Evolutionary conservation across 1,140 invertebrate species (phyloP).

Genomic region (Drosophila subobscura): DNA sequence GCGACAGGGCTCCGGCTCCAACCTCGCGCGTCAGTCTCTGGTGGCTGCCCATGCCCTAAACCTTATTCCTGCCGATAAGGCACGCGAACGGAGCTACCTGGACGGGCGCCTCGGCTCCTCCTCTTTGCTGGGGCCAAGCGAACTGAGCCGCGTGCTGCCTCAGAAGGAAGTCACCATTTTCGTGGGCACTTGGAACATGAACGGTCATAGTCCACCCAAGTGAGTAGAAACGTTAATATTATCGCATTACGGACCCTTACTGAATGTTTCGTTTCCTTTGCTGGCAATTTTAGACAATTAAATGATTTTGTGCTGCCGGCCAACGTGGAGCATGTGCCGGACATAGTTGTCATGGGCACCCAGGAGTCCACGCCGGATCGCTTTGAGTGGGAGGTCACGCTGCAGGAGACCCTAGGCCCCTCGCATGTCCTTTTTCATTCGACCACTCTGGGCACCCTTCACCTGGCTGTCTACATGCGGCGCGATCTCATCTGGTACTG

Average conservation of each 20-base stretch:
- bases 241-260: neutral
- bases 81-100: slow-evolving; percentile 91
- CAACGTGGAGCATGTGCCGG: slow-evolving; percentile 92
- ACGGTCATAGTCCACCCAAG: slow-evolving; percentile 91
- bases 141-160: slow-evolving; percentile 93
- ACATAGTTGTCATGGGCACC: slow-evolving; percentile 95
- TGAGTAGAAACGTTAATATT: slow-evolving; percentile 72
- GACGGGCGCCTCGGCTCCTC: slow-evolving; percentile 91
- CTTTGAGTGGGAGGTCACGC: slow-evolving; percentile 94
- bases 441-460: slow-evolving; percentile 92
- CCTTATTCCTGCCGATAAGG: slow-evolving; percentile 91
- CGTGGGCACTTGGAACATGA: slow-evolving; percentile 98
- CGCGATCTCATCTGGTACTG: slow-evolving; percentile 97
- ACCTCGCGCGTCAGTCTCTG: slow-evolving; percentile 87
- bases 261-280: too few relatives aligned
- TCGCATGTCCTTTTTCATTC: slow-evolving; percentile 94
- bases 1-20: slow-evolving; percentile 80
- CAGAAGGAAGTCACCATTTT: slow-evolving; percentile 93
- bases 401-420: slow-evolving; percentile 96
- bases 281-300: slow-evolving; percentile 85
- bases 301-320: slow-evolving; percentile 95
- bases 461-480: slow-evolving; percentile 93
- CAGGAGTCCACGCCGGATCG: slow-evolving; percentile 95
- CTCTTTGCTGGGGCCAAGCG: slow-evolving; percentile 91
- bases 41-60: slow-evolving; percentile 91